A percentile compares a stretch with the other conserved stretches of the same genome.
These are phyloP conservation scores for Catostylus mosaicus DNA, from an alignment of 30 jellyfish, hydroid and myxozoan genomes.

Conservation along the genomic window DNA sequence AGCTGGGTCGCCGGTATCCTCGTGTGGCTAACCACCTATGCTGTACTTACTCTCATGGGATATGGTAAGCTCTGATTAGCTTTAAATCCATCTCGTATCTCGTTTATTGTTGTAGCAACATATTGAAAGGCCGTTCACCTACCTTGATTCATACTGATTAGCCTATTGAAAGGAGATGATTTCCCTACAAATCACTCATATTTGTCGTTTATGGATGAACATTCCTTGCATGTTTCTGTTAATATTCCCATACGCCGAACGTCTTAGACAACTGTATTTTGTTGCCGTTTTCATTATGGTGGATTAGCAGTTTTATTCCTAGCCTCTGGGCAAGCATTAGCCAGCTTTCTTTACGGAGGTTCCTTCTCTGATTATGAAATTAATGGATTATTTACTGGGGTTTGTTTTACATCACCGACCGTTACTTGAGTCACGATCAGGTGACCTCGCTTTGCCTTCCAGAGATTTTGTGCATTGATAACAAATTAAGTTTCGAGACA, in stretches of 20 bases:
- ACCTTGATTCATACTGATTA: background rate
- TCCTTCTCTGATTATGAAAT: background rate
- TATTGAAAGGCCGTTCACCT: background rate
- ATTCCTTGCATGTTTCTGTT: background rate
- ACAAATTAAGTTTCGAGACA: too few relatives aligned
- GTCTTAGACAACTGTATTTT: background rate
- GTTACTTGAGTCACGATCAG: too few relatives aligned
- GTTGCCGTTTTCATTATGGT: background rate
- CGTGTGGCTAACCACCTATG: constrained; percentile 94
- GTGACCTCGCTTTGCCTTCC: too few relatives aligned
- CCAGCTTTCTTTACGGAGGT: too few relatives aligned
- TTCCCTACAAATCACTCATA: background rate
- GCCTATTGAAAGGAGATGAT: background rate
- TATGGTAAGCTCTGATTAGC: constrained; percentile 52
- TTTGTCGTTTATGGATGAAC: background rate
- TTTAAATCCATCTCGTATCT: background rate
- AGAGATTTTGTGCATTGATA: too few relatives aligned
- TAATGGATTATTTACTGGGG: background rate
- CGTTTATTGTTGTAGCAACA: background rate
- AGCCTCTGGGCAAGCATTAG: background rate
- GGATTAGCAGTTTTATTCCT: background rate
- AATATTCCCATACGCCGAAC: background rate
- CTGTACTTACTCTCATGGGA: constrained; percentile 87
- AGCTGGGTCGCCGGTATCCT: constrained; percentile 98
- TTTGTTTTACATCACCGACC: too few relatives aligned